Conservation (phyloP, 2,113 vertebrate species). For the Hepsetus odoe region DNA sequence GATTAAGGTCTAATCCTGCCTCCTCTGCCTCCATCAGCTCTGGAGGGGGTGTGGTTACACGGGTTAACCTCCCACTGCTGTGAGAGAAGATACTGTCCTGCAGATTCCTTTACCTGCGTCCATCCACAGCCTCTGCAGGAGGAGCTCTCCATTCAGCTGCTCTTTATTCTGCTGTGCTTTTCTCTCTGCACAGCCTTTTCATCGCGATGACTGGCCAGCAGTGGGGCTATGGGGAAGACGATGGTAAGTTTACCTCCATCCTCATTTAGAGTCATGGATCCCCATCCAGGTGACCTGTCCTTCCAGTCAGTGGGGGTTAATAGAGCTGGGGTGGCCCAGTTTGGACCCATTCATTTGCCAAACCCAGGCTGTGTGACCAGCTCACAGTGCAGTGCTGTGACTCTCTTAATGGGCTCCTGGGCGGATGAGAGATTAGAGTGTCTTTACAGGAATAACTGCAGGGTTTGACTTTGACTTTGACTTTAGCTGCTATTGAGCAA, state of each 20-base stretch:
- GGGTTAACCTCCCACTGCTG: conserved; percentile 47
- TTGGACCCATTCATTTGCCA: neutral
- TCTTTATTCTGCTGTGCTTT: neutral
- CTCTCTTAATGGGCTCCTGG: neutral
- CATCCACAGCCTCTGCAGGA: neutral
- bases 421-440: conserved; percentile 7
- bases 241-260: conserved; percentile 78
- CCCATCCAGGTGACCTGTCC: too few relatives aligned
- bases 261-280: neutral
- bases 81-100: neutral
- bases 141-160: neutral
- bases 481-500: neutral
- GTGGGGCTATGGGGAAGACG: conserved; percentile 92
- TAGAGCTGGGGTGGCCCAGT: neutral
- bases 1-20: neutral
- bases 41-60: conserved; percentile 59
- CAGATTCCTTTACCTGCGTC: conserved; percentile 26
- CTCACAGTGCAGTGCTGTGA: neutral
- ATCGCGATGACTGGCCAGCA: conserved; percentile 83
- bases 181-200: neutral
- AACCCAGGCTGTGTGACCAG: neutral
- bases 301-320: neutral
- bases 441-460: neutral
- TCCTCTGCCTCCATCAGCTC: conserved; percentile 7
- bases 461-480: neutral